These are phyloP conservation scores for Butastur rufipennis DNA, from an alignment of 2,113 vertebrate genomes.

Conservation along the genomic window DNA sequence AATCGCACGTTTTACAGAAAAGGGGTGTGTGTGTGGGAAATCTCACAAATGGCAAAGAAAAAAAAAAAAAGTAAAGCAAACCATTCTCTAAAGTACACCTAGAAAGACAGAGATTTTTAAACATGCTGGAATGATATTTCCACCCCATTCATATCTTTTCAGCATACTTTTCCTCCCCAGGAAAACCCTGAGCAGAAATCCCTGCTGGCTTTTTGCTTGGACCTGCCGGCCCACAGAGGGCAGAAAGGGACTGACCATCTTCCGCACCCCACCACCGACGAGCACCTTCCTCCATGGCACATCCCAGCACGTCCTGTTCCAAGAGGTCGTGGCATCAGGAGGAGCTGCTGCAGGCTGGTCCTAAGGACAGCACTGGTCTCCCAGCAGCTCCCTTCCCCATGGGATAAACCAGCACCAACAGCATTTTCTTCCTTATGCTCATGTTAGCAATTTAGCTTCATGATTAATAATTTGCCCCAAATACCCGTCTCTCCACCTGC, in stretches of 20 bases:
- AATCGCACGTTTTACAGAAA: not conserved
- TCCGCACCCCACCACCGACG: not conserved
- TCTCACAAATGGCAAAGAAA: not conserved
- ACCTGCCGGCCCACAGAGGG: not conserved
- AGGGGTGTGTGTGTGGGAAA: not conserved
- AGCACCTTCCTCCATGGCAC: not conserved
- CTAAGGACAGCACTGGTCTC: fast-evolving
- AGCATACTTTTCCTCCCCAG: not conserved
- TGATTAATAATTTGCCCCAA: not conserved
- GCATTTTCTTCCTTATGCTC: not conserved
- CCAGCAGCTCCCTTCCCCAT: not conserved
- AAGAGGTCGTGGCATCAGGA: fast-evolving
- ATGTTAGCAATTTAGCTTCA: fast-evolving
- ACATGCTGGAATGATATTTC: not conserved
- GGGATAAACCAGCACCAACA: not conserved
- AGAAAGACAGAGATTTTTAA: not conserved
- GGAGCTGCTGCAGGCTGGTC: not conserved
- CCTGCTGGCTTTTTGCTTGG: not conserved
- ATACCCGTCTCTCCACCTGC: not conserved
- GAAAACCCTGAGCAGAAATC: not conserved
- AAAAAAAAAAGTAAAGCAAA: not conserved
- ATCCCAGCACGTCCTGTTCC: not conserved
- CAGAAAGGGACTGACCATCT: not conserved
- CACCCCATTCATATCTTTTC: not conserved
- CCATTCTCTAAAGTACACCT: not conserved